Conservation (phyloP, 2,113 vertebrate genomes). For the Corythornis vintsioides region DNA sequence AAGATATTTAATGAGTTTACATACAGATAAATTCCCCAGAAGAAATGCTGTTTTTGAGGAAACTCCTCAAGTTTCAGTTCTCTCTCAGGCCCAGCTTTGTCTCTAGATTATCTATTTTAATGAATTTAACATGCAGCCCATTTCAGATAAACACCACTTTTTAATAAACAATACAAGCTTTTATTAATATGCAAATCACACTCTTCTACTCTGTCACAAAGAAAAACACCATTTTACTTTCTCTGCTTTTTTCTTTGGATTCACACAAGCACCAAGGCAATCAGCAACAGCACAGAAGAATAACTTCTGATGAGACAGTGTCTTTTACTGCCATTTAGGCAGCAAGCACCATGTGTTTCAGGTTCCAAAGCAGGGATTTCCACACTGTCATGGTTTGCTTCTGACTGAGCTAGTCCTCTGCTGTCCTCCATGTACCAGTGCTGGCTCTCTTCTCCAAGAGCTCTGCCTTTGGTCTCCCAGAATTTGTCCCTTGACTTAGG, state of each 20-base stretch:
- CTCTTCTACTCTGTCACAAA: neutral
- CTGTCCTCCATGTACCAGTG: neutral
- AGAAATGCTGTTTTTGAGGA: slow-evolving; percentile 24
- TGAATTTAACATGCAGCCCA: neutral
- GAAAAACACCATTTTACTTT: neutral
- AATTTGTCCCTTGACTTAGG: neutral
- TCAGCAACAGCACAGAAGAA: neutral
- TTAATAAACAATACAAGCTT: neutral
- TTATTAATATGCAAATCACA: neutral
- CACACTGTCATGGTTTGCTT: neutral
- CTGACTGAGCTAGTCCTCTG: neutral
- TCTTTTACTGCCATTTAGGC: neutral
- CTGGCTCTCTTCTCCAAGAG: neutral
- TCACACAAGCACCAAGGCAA: neutral
- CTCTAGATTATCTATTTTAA: neutral
- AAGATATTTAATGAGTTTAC: slow-evolving; percentile 51
- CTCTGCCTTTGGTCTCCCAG: neutral
- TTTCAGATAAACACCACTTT: slow-evolving; percentile 36
- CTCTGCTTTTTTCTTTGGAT: neutral
- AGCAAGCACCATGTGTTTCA: neutral
- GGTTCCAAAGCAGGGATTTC: neutral
- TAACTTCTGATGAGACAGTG: neutral
- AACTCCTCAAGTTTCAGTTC: neutral
- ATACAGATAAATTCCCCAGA: slow-evolving; percentile 46
- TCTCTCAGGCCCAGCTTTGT: slow-evolving; percentile 5